Percentiles rank a stretch among this genome's conserved stretches.
Evolutionary conservation across 2,113 vertebrate genomes (phyloP).

Genomic region (Anseranas semipalmata): DNA sequence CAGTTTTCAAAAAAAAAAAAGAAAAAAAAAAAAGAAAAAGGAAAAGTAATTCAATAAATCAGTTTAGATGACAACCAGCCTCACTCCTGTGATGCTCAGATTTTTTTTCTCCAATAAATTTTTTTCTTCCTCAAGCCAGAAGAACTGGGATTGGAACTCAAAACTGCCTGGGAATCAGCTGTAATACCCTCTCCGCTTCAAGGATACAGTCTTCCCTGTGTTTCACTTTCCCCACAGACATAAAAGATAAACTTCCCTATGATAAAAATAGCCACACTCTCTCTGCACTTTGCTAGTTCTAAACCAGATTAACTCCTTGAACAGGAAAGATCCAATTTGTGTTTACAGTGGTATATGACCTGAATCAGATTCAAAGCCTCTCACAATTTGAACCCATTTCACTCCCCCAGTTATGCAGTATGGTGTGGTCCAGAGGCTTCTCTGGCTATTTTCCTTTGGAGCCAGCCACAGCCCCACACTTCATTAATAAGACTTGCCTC

Average conservation of each 20-base stretch:
- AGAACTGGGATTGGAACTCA: background rate
- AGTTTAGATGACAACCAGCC: background rate
- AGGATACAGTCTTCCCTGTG: background rate
- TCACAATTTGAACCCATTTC: background rate
- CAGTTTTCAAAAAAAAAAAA: background rate
- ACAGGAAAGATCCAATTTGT: background rate
- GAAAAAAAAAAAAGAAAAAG: background rate
- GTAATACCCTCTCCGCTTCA: background rate
- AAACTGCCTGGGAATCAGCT: background rate
- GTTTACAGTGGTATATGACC: background rate
- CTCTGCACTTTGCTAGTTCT: background rate
- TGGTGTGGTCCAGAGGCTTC: background rate
- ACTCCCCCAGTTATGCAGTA: background rate
- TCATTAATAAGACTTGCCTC: background rate
- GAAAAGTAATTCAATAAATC: background rate
- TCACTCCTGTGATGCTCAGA: background rate
- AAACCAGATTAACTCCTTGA: background rate
- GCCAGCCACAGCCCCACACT: background rate
- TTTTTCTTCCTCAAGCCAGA: background rate
- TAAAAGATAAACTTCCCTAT: background rate
- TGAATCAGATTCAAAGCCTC: background rate
- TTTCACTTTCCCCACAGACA: background rate
- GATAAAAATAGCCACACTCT: background rate
- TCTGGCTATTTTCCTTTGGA: background rate
- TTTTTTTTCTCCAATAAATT: background rate